Evolutionary conservation across 2,113 vertebrate species (phyloP).

Genomic region (Bettongia penicillata): DNA sequence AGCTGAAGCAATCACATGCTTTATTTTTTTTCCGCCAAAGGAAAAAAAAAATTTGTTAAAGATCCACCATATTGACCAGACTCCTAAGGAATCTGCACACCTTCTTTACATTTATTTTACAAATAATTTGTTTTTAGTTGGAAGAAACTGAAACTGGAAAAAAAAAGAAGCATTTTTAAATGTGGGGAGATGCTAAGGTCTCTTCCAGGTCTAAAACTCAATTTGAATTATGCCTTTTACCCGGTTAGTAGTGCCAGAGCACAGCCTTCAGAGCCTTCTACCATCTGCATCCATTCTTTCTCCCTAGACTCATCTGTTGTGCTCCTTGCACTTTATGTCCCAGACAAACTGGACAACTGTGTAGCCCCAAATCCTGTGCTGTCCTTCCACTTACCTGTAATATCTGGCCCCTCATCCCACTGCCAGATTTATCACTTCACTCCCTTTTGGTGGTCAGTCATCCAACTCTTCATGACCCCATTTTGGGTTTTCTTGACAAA

Average conservation of each 20-base stretch:
- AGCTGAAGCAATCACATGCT: neutral
- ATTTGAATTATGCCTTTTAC: neutral
- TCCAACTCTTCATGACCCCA: neutral
- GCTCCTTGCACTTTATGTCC: neutral
- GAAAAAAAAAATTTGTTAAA: too few species aligned
- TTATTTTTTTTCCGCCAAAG: too few species aligned
- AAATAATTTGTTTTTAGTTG: neutral
- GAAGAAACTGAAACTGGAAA: neutral
- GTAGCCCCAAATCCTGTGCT: rapidly evolving
- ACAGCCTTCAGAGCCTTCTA: neutral
- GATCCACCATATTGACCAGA: too few species aligned
- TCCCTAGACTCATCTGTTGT: neutral
- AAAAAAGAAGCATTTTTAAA: neutral
- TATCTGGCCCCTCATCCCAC: neutral
- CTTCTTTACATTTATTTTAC: neutral
- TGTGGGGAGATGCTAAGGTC: neutral
- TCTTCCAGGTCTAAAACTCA: neutral
- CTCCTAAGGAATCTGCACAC: too few species aligned
- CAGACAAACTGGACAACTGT: neutral
- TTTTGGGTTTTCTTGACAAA: neutral
- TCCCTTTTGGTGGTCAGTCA: neutral
- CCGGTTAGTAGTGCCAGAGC: neutral
- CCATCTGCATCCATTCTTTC: neutral
- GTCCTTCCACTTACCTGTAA: neutral
- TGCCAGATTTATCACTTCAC: neutral